These are phyloP conservation scores for Tautogolabrus adspersus DNA, from an alignment of 2,113 vertebrate species.

Conservation along the genomic window DNA sequence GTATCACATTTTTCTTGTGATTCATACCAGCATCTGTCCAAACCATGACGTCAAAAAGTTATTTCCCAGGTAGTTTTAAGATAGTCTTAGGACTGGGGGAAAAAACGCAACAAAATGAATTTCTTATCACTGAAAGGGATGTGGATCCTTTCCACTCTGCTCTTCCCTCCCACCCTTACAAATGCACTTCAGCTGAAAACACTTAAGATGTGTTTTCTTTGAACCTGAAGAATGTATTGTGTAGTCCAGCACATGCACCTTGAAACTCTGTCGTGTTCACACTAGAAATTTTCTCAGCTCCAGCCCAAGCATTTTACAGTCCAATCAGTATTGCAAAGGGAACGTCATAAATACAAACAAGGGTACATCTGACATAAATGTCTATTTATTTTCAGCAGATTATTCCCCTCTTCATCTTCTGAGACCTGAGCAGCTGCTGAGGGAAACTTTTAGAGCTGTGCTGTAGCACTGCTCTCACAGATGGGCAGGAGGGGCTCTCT, in stretches of 20 bases:
- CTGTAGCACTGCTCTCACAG: conserved; percentile 61
- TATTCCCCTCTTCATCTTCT: conserved; percentile 45
- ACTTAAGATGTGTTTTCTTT: conserved; percentile 8
- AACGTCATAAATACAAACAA: conserved; percentile 51
- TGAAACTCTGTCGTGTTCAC: conserved; percentile 20
- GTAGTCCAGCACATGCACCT: not conserved
- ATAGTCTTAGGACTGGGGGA: not conserved
- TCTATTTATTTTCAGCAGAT: conserved; percentile 48
- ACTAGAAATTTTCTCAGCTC: conserved; percentile 31
- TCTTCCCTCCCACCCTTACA: conserved; percentile 32
- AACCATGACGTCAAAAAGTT: not conserved
- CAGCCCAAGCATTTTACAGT: conserved; percentile 42
- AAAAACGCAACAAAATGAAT: conserved; percentile 20
- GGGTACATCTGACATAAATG: conserved; percentile 45
- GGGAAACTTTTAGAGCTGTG: conserved; percentile 57
- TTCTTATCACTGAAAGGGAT: not conserved
- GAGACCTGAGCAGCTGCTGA: conserved; percentile 57
- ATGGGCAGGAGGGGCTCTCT: conserved; percentile 74
- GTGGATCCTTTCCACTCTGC: not conserved
- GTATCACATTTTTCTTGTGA: not conserved
- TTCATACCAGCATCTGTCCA: not conserved
- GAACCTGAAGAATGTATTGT: conserved; percentile 19
- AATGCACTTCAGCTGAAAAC: conserved; percentile 24
- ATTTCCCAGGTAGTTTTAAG: not conserved
- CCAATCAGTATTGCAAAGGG: conserved; percentile 32